Base-by-base conservation (phyloP, 2,797 vertebrate genomes). In the Molossus molossus region DNA sequence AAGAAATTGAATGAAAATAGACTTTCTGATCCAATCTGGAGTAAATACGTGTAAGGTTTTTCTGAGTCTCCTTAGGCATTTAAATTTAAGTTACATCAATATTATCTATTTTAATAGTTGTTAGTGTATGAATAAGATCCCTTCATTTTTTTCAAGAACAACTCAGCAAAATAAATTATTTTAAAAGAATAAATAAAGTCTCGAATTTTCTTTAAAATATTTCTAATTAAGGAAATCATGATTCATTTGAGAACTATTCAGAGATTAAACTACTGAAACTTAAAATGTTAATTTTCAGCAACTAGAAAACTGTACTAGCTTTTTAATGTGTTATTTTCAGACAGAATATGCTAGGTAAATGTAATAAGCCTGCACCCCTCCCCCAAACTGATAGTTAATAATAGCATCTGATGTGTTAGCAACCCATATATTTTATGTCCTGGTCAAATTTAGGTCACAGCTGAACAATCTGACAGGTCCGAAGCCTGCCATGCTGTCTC, bases 41-140 rank as follows among this genome's bases (percentile, higher is more conserved):
- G 58, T 69, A 98, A 98, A 97, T 80, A 84, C 27, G 27, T 3
- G 62, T 76, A 91, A 9, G 40, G 81, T 94, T 96, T 97, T 95
- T 97, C 70, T 79, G 21, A 97, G 57, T 96, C 95, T 92, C 27
- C 2, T 64, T 48, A 84, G 88, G 29, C 73, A 97, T 96, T 96
- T 96, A 97, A 95, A 96, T 88, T 25, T 2, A 18, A 94, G 64
- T 96, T 96, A 85, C 29, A 91, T 86, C 95, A 76, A 50, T 93
- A 33, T 29, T 95, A 96, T 76, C 5, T 40, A 45, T 62, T 91
- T 81, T 79, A 83, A 76, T 67, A 85, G 0, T 7, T 60, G 77
- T 70, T 96, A 64, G n/a, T 93, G 6, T 62, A 97, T 94, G 77
- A 87, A 87, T 86, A 91, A 37, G 55, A 53, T 25, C 5, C 73